A percentile compares a stretch with the other conserved stretches of the same genome.
These are phyloP conservation scores for Eulemur macaco DNA, from an alignment of 2,113 vertebrate genomes.

Conservation along the genomic window DNA sequence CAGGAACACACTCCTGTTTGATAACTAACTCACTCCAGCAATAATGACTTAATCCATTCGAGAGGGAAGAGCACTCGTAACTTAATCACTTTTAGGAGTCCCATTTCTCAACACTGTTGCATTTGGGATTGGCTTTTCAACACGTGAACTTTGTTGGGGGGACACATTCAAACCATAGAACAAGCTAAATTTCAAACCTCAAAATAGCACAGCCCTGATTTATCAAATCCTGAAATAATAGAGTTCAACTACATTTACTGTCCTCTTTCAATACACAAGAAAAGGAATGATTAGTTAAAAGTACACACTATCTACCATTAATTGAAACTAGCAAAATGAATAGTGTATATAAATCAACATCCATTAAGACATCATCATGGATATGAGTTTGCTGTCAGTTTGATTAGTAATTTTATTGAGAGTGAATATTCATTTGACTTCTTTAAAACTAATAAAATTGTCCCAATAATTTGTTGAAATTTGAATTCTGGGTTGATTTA, in stretches of 20 bases:
- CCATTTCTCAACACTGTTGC: neutral
- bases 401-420: constrained; percentile 28
- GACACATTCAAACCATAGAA: neutral
- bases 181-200: constrained; percentile 35
- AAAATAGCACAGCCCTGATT: neutral
- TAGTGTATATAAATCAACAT: neutral
- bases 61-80: neutral
- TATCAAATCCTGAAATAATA: neutral
- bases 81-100: neutral
- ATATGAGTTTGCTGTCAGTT: neutral
- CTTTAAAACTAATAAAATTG: constrained; percentile 2
- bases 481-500: neutral
- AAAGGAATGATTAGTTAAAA: constrained; percentile 6
- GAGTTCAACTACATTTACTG: neutral
- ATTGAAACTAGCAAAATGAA: constrained; percentile 35
- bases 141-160: neutral
- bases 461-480: neutral
- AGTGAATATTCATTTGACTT: constrained; percentile 11
- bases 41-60: neutral
- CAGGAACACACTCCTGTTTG: neutral
- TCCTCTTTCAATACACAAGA: neutral
- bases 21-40: neutral
- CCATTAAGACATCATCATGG: neutral
- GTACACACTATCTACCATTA: neutral
- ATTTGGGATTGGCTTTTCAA: neutral